Conservation (phyloP, 2,888 invertebrate species). For the Calliphora vomitoria region DNA sequence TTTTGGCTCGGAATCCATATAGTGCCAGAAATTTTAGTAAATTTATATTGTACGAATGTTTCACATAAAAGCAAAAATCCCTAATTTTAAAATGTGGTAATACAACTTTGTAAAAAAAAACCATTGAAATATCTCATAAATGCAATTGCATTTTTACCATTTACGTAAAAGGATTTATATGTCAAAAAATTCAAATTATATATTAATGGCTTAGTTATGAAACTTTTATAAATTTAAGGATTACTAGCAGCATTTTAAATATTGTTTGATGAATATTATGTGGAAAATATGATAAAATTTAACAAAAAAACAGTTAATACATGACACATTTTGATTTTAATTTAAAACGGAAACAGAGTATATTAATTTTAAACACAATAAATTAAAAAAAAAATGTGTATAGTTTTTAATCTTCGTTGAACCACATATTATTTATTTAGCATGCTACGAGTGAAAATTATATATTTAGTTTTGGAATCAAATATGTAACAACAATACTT, state of each 20-base stretch:
- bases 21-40: no score
- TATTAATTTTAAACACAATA: not conserved
- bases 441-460: not conserved
- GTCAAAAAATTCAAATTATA: not conserved
- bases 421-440: not conserved
- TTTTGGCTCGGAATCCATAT: no score
- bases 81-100: not conserved
- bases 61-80: not conserved
- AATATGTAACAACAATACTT: no score
- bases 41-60: no score
- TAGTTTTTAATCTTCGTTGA: not conserved
- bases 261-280: not conserved
- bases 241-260: not conserved
- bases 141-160: not conserved
- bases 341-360: slow-evolving; percentile 5
- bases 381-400: not conserved
- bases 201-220: not conserved
- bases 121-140: not conserved
- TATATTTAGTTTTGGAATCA: no score
- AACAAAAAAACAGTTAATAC: not conserved
- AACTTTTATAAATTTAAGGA: not conserved
- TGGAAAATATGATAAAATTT: not conserved
- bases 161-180: not conserved
- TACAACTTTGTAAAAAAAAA: not conserved
- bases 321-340: slow-evolving; percentile 8